Conservation (phyloP, 2,888 invertebrate genomes). For the Drosophila putrida region DNA sequence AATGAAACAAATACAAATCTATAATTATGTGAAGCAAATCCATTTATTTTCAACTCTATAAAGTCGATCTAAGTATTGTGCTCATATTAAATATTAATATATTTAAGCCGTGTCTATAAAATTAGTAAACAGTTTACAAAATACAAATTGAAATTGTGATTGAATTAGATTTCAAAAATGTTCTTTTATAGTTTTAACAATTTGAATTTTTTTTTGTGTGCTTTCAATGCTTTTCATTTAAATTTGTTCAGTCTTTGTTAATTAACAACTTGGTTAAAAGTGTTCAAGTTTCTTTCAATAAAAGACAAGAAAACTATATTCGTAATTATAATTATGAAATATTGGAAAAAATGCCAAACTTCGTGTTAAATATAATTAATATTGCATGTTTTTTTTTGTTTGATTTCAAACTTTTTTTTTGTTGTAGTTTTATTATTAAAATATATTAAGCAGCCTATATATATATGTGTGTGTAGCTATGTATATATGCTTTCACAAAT, state of each 20-base stretch:
- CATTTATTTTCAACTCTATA: constrained; percentile 36
- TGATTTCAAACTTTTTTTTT: constrained; percentile 25
- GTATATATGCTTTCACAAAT: constrained; percentile 31
- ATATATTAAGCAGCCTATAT: constrained; percentile 41
- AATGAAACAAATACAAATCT: constrained; percentile 20
- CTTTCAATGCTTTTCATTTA: constrained; percentile 47
- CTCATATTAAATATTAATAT: constrained; percentile 45
- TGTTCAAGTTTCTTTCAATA: constrained; percentile 39
- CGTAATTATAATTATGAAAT: constrained; percentile 23
- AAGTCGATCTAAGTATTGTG: constrained; percentile 36
- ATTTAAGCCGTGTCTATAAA: constrained; percentile 56
- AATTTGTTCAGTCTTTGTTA: constrained; percentile 78
- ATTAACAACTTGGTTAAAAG: constrained; percentile 66
- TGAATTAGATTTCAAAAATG: constrained; percentile 43
- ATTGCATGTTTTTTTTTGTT: constrained; percentile 39
- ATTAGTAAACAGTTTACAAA: constrained; percentile 70
- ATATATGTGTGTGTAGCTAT: constrained; percentile 5
- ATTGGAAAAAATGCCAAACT: constrained; percentile 31
- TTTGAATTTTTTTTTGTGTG: constrained; percentile 10
- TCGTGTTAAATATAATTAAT: constrained; percentile 46
- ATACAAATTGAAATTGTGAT: constrained; percentile 46
- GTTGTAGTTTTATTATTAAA: constrained; percentile 56
- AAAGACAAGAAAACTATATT: constrained; percentile 23
- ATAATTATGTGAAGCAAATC: constrained; percentile 34
- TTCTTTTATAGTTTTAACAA: constrained; percentile 18